Percentiles rank a stretch among this genome's conserved stretches.
These are phyloP conservation scores for Engraulis encrasicolus DNA, from an alignment of 2,113 vertebrate genomes.

Conservation along the genomic window DNA sequence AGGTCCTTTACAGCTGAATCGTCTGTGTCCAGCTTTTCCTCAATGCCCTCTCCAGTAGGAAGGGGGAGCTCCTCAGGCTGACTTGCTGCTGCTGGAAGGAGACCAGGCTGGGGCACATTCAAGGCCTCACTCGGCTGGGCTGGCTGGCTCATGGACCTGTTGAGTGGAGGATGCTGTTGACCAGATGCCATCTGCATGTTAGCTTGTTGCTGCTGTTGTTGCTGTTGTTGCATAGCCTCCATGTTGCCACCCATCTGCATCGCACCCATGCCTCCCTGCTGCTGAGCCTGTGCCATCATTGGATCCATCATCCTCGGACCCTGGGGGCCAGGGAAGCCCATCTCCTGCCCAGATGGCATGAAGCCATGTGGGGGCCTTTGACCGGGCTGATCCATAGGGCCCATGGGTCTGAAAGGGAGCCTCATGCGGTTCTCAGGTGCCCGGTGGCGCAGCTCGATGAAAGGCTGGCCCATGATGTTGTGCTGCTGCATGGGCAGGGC, in stretches of 20 bases:
- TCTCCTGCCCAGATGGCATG: slow-evolving; percentile 69
- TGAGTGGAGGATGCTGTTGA: slow-evolving; percentile 62
- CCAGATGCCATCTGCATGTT: slow-evolving; percentile 57
- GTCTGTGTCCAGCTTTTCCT: slow-evolving; percentile 90
- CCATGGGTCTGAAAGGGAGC: slow-evolving; percentile 71
- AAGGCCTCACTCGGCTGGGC: slow-evolving; percentile 66
- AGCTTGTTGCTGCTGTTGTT: slow-evolving; percentile 53
- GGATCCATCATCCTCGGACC: slow-evolving; percentile 70
- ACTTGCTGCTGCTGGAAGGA: slow-evolving; percentile 60
- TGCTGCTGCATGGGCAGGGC: slow-evolving; percentile 85
- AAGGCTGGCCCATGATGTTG: slow-evolving; percentile 90
- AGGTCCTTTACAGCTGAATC: slow-evolving; percentile 94
- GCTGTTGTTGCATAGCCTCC: slow-evolving; percentile 71
- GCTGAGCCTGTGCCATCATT: slow-evolving; percentile 65
- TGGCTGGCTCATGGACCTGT: slow-evolving; percentile 70
- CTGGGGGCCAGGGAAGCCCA: slow-evolving; percentile 50
- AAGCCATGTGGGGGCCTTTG: slow-evolving; percentile 65
- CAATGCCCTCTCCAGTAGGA: slow-evolving; percentile 74
- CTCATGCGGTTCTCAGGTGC: slow-evolving; percentile 83
- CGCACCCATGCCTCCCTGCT: slow-evolving; percentile 64
- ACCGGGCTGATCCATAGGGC: slow-evolving; percentile 68
- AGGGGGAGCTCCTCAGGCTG: slow-evolving; percentile 64
- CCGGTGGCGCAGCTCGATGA: slow-evolving; percentile 90
- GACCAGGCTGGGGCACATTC: slow-evolving; percentile 58
- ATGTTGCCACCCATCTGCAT: slow-evolving; percentile 68